These are phyloP conservation scores for Apodemia hepburni DNA, from an alignment of 2,888 invertebrate species.

Conservation along the genomic window DNA sequence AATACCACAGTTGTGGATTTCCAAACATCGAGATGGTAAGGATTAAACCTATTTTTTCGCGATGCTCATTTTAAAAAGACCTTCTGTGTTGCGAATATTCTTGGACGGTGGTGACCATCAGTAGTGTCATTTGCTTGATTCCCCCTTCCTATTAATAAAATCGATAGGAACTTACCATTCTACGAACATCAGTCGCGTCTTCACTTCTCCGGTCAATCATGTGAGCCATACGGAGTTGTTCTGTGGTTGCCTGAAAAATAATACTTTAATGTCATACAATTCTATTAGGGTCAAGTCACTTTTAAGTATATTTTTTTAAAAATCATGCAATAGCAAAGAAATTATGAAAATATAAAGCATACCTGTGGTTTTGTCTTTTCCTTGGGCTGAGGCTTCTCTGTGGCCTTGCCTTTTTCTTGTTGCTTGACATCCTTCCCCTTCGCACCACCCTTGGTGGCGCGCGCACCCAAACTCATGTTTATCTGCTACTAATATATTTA, in stretches of 20 bases:
- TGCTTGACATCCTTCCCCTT: constrained; percentile 68
- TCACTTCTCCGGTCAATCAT: constrained; percentile 86
- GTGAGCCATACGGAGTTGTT: constrained; percentile 92
- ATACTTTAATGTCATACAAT: neutral
- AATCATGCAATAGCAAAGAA: no score
- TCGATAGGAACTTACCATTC: constrained; percentile 62
- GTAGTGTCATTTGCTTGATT: no score
- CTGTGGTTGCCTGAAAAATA: constrained; percentile 85
- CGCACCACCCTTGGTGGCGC: constrained; percentile 85
- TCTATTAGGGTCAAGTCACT: no score
- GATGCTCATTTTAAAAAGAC: neutral
- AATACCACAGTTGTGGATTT: no score
- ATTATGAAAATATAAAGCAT: constrained; percentile 19
- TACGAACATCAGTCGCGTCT: constrained; percentile 82
- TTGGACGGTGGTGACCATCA: no score
- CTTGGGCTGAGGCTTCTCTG: constrained; percentile 80
- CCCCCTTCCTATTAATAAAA: no score
- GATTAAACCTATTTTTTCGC: no score
- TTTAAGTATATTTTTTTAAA: no score
- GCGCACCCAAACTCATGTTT: constrained; percentile 86
- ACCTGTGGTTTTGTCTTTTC: constrained; percentile 78
- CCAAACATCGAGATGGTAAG: no score
- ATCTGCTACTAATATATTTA: constrained; percentile 81
- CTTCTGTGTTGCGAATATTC: no score
- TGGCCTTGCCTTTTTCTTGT: constrained; percentile 78